Percentiles rank a stretch among this genome's conserved stretches.
phyloP scores from a whole-genome alignment of 2,797 vertebrate species.

The Galagoides demidoff region DNA sequence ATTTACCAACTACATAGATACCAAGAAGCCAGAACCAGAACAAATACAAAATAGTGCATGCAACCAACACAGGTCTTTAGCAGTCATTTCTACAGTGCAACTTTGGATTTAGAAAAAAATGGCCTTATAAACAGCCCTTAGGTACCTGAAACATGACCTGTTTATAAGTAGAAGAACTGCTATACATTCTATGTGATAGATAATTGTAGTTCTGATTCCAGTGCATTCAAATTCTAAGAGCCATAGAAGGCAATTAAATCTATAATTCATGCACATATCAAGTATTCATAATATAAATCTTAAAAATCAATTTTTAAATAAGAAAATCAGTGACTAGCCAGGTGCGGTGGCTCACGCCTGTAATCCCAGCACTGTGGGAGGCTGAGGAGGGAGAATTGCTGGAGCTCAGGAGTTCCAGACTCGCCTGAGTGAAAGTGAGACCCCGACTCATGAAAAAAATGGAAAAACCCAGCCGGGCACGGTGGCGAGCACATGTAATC shows the following conservation, averaged over 20 bases:
- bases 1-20: not conserved
- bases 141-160: not conserved
- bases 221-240: slow-evolving; percentile 6
- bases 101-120: slow-evolving; percentile 41
- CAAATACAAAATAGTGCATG: not conserved
- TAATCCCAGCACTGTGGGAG: too few relatives aligned
- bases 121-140: not conserved
- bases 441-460: too few relatives aligned
- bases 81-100: not conserved
- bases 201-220: not conserved
- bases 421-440: too few relatives aligned
- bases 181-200: not conserved
- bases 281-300: slow-evolving; percentile 44
- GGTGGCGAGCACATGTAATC: too few relatives aligned
- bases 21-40: not conserved
- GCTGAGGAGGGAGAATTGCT: too few relatives aligned
- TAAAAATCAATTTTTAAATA: slow-evolving; percentile 45
- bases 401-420: too few relatives aligned
- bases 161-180: not conserved
- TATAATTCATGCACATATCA: not conserved
- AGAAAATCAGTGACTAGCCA: slow-evolving; percentile 24
- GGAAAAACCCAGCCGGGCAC: too few relatives aligned
- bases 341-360: too few relatives aligned
- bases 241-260: slow-evolving; percentile 41
- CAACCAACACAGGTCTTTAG: not conserved